Evolutionary conservation across 2,888 invertebrate species (phyloP).

Genomic region (Gymnoscelis rufifasciata): DNA sequence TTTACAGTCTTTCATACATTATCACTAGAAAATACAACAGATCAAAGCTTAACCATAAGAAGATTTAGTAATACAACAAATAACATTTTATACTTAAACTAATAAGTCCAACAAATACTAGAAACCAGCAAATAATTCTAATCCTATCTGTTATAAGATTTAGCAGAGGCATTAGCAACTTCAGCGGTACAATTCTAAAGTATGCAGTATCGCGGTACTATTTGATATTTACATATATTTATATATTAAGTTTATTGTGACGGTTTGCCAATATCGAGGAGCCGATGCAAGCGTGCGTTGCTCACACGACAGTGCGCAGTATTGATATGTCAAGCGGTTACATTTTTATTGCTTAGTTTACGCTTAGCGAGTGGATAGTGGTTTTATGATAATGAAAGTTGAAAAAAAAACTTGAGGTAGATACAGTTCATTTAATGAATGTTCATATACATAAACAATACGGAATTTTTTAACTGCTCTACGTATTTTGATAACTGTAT

Average conservation of each 20-base stretch:
- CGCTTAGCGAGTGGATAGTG: too few species aligned
- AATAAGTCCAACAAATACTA: slow-evolving; percentile 27
- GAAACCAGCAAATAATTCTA: slow-evolving; percentile 31
- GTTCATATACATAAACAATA: too few species aligned
- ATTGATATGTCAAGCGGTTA: slow-evolving; percentile 57
- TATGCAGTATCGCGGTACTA: slow-evolving; percentile 22
- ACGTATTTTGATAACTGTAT: too few species aligned
- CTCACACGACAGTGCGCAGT: slow-evolving; percentile 55
- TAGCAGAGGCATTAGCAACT: slow-evolving; percentile 74
- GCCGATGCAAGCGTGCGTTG: slow-evolving; percentile 66
- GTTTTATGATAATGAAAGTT: too few species aligned
- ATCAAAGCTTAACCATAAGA: slow-evolving; percentile 4
- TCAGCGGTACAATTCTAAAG: slow-evolving; percentile 50
- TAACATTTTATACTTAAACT: slow-evolving; percentile 19
- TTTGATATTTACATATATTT: slow-evolving; percentile 17
- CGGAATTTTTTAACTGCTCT: too few species aligned
- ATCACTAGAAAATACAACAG: slow-evolving; percentile 23
- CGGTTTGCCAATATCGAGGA: slow-evolving; percentile 75
- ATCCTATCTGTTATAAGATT: slow-evolving; percentile 31
- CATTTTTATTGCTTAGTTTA: slow-evolving; percentile 8
- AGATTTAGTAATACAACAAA: too few species aligned
- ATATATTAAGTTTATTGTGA: slow-evolving; percentile 61
- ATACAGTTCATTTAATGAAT: too few species aligned
- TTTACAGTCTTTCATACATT: slow-evolving; percentile 31
- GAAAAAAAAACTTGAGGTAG: too few species aligned